These are phyloP conservation scores for Subacronicta megacephala DNA, from an alignment of 2,888 invertebrate species.

Conservation along the genomic window DNA sequence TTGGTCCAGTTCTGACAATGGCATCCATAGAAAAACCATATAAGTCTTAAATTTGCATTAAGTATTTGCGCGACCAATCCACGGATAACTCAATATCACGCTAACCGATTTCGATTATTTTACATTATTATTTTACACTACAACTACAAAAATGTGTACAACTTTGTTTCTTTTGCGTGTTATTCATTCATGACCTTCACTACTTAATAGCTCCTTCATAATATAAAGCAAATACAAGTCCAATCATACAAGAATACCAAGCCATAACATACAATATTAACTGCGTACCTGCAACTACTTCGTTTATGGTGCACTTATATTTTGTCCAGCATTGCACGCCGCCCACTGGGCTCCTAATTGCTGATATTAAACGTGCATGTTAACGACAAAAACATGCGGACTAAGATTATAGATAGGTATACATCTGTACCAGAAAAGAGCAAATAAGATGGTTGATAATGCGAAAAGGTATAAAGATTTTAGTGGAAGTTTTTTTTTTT, in stretches of 20 bases:
- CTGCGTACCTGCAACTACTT: not conserved
- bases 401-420: conserved; percentile 8
- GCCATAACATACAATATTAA: conserved; percentile 14
- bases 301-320: conserved; percentile 2
- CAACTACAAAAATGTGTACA: no score
- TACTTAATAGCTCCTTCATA: no score
- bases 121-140: no score
- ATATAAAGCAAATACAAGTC: not conserved
- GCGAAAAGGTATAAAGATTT: not conserved
- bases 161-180: no score
- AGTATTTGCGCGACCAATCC: no score
- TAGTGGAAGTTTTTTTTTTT: no score
- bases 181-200: no score
- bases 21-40: no score
- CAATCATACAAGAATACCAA: not conserved
- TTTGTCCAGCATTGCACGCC: conserved; percentile 3
- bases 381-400: conserved; percentile 9
- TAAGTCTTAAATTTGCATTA: no score
- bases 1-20: no score
- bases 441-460: not conserved
- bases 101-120: no score
- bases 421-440: not conserved
- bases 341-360: conserved; percentile 23
- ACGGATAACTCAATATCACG: no score
- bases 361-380: conserved; percentile 25